Evolutionary conservation across 2,797 vertebrate genomes (phyloP).

Genomic region (Sylvilagus floridanus): DNA sequence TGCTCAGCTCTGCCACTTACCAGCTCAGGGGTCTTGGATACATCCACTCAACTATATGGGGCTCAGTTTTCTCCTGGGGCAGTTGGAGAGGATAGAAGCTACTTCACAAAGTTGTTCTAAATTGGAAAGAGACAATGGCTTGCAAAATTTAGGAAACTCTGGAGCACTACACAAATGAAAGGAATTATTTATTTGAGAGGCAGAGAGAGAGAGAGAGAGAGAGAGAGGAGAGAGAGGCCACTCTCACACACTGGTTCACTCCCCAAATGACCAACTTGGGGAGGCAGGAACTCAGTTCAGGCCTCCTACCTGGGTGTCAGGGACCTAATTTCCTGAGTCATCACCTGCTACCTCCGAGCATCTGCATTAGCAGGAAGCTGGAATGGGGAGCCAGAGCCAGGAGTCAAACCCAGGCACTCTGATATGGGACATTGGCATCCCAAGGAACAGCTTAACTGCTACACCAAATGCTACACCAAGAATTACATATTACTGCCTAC

Average conservation of each 20-base stretch:
- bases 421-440: too few relatives aligned
- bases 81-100: background rate
- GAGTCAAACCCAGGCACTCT: too few relatives aligned
- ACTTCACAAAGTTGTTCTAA: slow-evolving; percentile 20
- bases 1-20: background rate
- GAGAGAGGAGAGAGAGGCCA: too few relatives aligned
- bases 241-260: too few relatives aligned
- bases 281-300: too few relatives aligned
- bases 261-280: background rate
- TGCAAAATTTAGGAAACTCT: background rate
- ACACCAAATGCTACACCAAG: background rate
- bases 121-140: background rate
- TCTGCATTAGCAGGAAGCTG: too few relatives aligned
- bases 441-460: too few relatives aligned
- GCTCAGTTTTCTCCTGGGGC: background rate
- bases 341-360: too few relatives aligned
- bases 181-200: background rate
- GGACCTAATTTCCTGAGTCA: too few relatives aligned
- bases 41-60: background rate
- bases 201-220: too few relatives aligned
- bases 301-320: too few relatives aligned
- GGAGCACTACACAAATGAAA: background rate
- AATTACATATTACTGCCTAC: slow-evolving; percentile 13
- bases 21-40: background rate
- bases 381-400: too few relatives aligned